These are phyloP conservation scores for Oscheius sp. DNA, from an alignment of 2,888 invertebrate species.

Conservation along the genomic window DNA sequence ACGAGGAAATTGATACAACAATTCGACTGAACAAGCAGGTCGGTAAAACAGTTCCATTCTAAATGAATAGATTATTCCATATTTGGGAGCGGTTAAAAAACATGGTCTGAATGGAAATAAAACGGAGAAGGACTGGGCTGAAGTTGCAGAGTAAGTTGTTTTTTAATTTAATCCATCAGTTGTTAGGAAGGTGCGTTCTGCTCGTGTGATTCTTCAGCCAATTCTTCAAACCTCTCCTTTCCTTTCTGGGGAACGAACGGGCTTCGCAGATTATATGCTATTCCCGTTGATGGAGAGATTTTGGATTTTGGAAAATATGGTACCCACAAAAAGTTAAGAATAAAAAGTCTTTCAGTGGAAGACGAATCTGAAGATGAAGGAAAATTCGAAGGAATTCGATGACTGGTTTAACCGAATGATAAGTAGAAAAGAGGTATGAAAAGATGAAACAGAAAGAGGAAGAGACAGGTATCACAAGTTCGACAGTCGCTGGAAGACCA, in stretches of 20 bases:
- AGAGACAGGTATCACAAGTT: neutral
- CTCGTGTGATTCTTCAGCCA: neutral
- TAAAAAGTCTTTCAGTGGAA: conserved; percentile 3
- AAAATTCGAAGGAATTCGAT: neutral
- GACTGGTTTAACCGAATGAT: conserved; percentile 7
- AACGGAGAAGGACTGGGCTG: conserved; percentile 6
- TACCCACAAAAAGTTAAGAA: neutral
- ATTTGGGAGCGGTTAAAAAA: conserved; percentile 1
- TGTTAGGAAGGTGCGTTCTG: neutral
- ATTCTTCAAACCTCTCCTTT: neutral
- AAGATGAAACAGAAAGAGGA: no score
- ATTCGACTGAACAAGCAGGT: conserved; percentile 4
- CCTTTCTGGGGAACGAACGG: neutral
- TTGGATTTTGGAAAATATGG: conserved; percentile 20
- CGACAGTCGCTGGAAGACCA: conserved; percentile 16
- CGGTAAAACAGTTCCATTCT: no score
- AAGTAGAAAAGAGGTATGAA: neutral
- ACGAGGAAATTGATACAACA: conserved; percentile 7
- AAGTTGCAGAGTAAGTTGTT: neutral
- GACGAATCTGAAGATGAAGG: neutral
- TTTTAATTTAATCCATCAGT: neutral
- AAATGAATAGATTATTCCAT: conserved; percentile 1
- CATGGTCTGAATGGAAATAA: neutral
- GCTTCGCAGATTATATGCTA: conserved; percentile 17
- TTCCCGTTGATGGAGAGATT: conserved; percentile 6